These are phyloP conservation scores for Drosophila recens DNA, from an alignment of 2,888 invertebrate genomes.

Conservation along the genomic window DNA sequence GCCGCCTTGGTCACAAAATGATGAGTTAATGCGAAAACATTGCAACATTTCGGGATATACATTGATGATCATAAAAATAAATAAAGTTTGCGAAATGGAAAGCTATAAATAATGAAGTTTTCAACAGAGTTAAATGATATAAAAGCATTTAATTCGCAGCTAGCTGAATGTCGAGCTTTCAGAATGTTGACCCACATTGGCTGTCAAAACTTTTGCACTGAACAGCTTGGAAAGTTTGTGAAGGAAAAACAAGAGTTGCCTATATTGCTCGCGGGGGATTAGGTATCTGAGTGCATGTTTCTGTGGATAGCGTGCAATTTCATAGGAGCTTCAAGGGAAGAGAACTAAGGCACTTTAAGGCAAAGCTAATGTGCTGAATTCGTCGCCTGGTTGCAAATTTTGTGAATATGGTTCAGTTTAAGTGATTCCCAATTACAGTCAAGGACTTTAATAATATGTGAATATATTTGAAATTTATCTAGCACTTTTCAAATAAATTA, in stretches of 20 bases:
- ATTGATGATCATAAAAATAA: background rate
- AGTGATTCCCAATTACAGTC: background rate
- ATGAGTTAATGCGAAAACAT: conserved; percentile 21
- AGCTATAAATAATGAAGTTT: conserved; percentile 35
- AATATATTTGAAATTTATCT: background rate
- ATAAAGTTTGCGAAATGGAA: background rate
- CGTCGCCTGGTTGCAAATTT: background rate
- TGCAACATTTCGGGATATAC: background rate
- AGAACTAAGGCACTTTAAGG: background rate
- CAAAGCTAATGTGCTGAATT: conserved; percentile 5
- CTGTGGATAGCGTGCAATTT: conserved; percentile 16
- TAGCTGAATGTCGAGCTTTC: conserved; percentile 12
- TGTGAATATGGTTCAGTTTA: background rate
- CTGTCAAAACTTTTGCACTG: conserved; percentile 50
- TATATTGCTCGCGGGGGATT: conserved; percentile 25
- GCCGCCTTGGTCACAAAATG: conserved; percentile 15
- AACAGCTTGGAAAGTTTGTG: conserved; percentile 21
- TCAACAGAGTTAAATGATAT: conserved; percentile 15
- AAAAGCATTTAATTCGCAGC: conserved; percentile 19
- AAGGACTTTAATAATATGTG: background rate
- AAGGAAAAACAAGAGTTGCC: conserved; percentile 23
- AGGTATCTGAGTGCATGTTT: conserved; percentile 28
- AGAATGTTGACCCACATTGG: conserved; percentile 58
- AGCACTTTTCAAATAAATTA: no score
- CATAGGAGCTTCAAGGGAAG: background rate